A percentile compares a stretch with the other conserved stretches of the same genome.
phyloP scores from a whole-genome alignment of 2,888 invertebrate species.

The Isotomurus palustris region DNA sequence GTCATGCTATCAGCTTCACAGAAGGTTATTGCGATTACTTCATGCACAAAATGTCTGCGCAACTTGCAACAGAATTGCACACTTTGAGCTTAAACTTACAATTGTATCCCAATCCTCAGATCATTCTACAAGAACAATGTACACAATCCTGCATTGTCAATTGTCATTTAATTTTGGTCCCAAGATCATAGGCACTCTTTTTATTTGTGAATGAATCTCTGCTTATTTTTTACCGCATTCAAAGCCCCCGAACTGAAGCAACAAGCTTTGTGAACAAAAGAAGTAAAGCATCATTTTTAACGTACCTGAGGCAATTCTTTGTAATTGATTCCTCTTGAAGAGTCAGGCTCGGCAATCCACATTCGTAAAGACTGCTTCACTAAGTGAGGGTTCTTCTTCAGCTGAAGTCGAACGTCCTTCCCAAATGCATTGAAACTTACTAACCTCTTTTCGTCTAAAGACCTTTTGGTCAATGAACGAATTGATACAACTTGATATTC shows the following conservation, averaged over 20 bases:
- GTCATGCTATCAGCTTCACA: constrained; percentile 2
- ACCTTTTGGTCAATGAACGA: constrained; percentile 48
- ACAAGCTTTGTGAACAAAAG: neutral
- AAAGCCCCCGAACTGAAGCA: neutral
- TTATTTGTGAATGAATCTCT: no score
- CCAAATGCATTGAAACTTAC: constrained; percentile 78
- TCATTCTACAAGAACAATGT: no score
- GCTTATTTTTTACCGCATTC: neutral
- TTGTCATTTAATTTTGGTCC: no score
- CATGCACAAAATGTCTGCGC: neutral
- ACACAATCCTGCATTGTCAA: no score
- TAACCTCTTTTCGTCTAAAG: constrained; percentile 57
- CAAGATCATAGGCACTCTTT: no score
- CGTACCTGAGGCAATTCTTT: constrained; percentile 71
- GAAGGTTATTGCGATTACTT: constrained; percentile 2
- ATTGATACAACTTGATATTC: constrained; percentile 77
- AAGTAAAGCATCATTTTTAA: neutral
- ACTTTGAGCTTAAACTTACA: no score
- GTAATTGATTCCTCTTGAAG: constrained; percentile 70
- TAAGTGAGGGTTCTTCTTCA: constrained; percentile 72
- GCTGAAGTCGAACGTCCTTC: constrained; percentile 64
- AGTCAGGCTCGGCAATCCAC: constrained; percentile 66
- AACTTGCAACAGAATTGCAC: constrained; percentile 10
- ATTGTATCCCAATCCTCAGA: no score
- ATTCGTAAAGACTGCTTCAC: constrained; percentile 69